Percentiles rank a stretch among this genome's conserved stretches.
Evolutionary conservation across 2,113 vertebrate genomes (phyloP).

Genomic region (Dasyprocta punctata): DNA sequence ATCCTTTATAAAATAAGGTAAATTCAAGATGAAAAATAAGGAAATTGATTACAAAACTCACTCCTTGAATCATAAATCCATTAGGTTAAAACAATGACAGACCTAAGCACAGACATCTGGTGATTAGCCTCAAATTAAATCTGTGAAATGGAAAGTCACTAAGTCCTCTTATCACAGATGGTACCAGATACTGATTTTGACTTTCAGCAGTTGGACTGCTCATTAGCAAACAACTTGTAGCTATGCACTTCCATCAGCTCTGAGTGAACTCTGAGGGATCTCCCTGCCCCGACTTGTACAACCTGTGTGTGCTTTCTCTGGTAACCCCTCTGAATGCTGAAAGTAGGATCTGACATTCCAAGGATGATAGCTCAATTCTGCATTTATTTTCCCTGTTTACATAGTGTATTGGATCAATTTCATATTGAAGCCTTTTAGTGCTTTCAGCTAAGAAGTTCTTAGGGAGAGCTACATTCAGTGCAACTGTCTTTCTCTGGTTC

Average conservation of each 20-base stretch:
- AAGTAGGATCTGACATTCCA: not conserved
- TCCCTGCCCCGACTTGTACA: not conserved
- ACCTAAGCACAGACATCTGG: not conserved
- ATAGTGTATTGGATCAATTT: not conserved
- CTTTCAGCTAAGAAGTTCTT: constrained; percentile 17
- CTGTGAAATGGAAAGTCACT: not conserved
- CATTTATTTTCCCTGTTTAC: constrained; percentile 60
- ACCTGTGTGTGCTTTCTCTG: not conserved
- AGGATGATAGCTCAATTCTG: constrained; percentile 10
- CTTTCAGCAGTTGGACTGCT: not conserved
- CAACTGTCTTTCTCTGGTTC: constrained; percentile 53
- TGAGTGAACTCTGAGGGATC: not conserved
- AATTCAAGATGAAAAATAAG: constrained; percentile 47
- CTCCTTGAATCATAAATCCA: not conserved
- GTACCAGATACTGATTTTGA: not conserved
- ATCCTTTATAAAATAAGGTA: not conserved
- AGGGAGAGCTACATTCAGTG: constrained; percentile 54
- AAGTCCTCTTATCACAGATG: not conserved
- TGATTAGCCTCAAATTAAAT: not conserved
- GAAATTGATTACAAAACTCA: not conserved
- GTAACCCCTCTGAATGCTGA: not conserved
- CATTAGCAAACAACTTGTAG: not conserved
- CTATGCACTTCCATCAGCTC: not conserved
- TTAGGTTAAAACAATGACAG: not conserved
- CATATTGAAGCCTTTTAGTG: not conserved